Conservation (phyloP, 2,113 vertebrate species). For the Chionodraco myersi region DNA sequence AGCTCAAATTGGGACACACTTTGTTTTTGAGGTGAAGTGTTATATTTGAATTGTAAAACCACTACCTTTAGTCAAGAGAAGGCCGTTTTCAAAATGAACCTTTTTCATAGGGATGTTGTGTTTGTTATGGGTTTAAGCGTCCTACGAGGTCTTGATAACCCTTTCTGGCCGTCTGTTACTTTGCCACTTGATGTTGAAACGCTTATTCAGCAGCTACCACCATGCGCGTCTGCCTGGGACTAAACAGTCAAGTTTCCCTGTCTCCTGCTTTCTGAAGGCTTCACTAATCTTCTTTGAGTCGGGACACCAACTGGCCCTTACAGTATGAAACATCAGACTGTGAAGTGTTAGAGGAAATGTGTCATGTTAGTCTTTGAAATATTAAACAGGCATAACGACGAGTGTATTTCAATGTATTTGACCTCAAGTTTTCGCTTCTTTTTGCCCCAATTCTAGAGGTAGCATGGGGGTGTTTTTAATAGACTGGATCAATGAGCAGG, state of each 20-base stretch:
- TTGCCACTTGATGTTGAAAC: slow-evolving; percentile 63
- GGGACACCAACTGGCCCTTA: slow-evolving; percentile 24
- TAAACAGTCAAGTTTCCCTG: slow-evolving; percentile 24
- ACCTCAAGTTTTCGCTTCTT: slow-evolving; percentile 44
- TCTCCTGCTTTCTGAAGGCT: slow-evolving; percentile 43
- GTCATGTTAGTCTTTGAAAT: slow-evolving; percentile 52
- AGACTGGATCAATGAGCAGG: slow-evolving; percentile 75
- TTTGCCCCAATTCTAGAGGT: slow-evolving; percentile 70
- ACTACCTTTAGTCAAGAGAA: slow-evolving; percentile 67
- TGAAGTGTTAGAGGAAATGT: slow-evolving; percentile 57
- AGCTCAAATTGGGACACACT: slow-evolving; percentile 59
- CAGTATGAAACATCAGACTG: slow-evolving; percentile 7
- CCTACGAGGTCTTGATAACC: slow-evolving; percentile 29
- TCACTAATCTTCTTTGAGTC: slow-evolving; percentile 27
- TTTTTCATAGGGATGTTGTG: slow-evolving; percentile 38
- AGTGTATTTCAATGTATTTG: slow-evolving; percentile 65
- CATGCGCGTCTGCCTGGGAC: slow-evolving; percentile 43
- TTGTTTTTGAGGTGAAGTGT: slow-evolving; percentile 57
- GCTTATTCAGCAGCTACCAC: slow-evolving; percentile 55
- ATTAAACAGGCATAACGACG: slow-evolving; percentile 35
- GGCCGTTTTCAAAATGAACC: slow-evolving; percentile 15
- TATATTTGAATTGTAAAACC: slow-evolving; percentile 67
- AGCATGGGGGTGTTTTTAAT: slow-evolving; percentile 74
- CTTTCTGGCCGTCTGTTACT: slow-evolving; percentile 51
- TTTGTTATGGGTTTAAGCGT: slow-evolving; percentile 29